A percentile compares a stretch with the other conserved stretches of the same genome.
These are phyloP conservation scores for Callospermophilus lateralis DNA, from an alignment of 2,113 vertebrate genomes.

Conservation along the genomic window DNA sequence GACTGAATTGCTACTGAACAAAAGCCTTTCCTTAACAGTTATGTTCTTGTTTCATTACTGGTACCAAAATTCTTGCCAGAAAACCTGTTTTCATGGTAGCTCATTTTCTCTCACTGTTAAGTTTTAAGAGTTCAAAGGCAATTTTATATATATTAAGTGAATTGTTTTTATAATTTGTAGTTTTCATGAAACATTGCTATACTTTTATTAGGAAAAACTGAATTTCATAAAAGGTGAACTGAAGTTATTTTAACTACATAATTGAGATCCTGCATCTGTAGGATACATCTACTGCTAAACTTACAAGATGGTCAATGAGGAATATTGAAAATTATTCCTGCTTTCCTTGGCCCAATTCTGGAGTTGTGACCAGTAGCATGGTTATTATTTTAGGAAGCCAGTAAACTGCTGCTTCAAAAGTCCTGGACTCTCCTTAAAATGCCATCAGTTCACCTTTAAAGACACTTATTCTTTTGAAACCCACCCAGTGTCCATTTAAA, in stretches of 20 bases:
- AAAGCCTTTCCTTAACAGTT: constrained; percentile 64
- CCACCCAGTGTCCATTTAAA: constrained; percentile 81
- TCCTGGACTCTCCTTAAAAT: constrained; percentile 25
- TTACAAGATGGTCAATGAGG: constrained; percentile 8
- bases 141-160: constrained; percentile 43
- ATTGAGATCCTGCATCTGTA: constrained; percentile 41
- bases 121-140: constrained; percentile 71
- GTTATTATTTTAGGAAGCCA: constrained; percentile 7
- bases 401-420: constrained; percentile 12
- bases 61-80: constrained; percentile 74
- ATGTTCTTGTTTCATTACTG: constrained; percentile 58
- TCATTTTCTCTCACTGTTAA: constrained; percentile 69
- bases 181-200: constrained; percentile 79
- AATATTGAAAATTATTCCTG: background rate
- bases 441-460: constrained; percentile 79
- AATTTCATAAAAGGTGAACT: constrained; percentile 84
- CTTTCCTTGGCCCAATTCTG: background rate
- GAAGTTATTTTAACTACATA: constrained; percentile 76
- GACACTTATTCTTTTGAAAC: constrained; percentile 82
- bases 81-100: constrained; percentile 69
- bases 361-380: background rate
- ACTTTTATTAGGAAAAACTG: constrained; percentile 67
- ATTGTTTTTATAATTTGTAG: constrained; percentile 81
- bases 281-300: background rate
- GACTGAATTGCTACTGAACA: constrained; percentile 90